Percentiles rank a stretch among this genome's conserved stretches.
These are phyloP conservation scores for Odontomyia ornata DNA, from an alignment of 2,888 invertebrate genomes.

Conservation along the genomic window DNA sequence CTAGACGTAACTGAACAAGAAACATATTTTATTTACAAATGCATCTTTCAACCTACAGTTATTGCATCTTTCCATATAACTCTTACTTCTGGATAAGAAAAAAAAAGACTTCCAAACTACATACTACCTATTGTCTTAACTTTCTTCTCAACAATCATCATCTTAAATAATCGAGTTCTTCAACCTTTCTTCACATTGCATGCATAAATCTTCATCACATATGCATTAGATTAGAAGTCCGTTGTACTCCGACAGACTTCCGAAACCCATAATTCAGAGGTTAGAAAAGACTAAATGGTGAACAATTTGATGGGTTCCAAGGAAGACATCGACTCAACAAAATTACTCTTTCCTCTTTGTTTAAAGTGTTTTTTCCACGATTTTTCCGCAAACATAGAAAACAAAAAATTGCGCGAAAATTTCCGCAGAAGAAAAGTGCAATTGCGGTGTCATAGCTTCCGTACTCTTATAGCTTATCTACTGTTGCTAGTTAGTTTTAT, in stretches of 20 bases:
- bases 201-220: too few relatives aligned
- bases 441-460: conserved; percentile 6
- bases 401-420: neutral
- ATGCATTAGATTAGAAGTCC: neutral
- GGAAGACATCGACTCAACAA: neutral
- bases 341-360: neutral
- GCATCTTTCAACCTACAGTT: too few relatives aligned
- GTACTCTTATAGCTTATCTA: neutral
- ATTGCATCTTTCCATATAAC: too few relatives aligned
- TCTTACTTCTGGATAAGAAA: too few relatives aligned
- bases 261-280: conserved; percentile 26
- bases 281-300: neutral
- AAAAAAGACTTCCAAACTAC: too few relatives aligned
- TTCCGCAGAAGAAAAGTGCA: neutral
- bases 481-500: neutral
- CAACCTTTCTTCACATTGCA: too few relatives aligned
- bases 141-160: too few relatives aligned
- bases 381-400: too few relatives aligned
- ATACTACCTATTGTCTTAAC: too few relatives aligned
- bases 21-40: too few relatives aligned
- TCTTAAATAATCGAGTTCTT: too few relatives aligned
- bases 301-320: conserved; percentile 11
- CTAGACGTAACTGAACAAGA: too few relatives aligned
- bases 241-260: conserved; percentile 4
- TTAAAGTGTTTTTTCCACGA: neutral